These are phyloP conservation scores for Drosophila atripex DNA, from an alignment of 2,888 invertebrate genomes.

Conservation along the genomic window DNA sequence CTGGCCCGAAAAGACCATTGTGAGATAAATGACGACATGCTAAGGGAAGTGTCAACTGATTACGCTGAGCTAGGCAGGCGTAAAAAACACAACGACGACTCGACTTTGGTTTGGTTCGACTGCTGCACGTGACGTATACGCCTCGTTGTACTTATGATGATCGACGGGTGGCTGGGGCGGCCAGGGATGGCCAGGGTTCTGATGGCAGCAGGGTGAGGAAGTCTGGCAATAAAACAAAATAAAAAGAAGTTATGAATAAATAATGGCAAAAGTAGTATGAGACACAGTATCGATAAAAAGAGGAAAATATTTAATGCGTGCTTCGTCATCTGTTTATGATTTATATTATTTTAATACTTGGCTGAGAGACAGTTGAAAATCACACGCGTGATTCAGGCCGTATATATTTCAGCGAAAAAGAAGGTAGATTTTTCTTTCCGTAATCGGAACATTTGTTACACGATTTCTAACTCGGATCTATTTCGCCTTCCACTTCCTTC, in stretches of 20 bases:
- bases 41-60: constrained; percentile 78
- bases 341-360: constrained; percentile 72
- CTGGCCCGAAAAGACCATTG: constrained; percentile 38
- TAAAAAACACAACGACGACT: constrained; percentile 52
- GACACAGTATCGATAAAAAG: constrained; percentile 27
- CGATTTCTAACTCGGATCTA: constrained; percentile 29
- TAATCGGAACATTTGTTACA: constrained; percentile 61
- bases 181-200: background rate
- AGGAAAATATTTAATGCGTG: constrained; percentile 29
- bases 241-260: constrained; percentile 78
- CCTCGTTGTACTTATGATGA: constrained; percentile 73
- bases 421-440: constrained; percentile 29
- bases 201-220: background rate
- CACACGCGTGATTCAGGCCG: background rate
- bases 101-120: constrained; percentile 37
- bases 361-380: constrained; percentile 33
- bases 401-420: background rate
- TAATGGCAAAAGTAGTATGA: constrained; percentile 67
- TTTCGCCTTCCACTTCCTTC: background rate
- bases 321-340: constrained; percentile 75
- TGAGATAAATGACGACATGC: constrained; percentile 76
- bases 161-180: constrained; percentile 13
- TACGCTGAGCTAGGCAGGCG: constrained; percentile 77
- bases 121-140: constrained; percentile 76
- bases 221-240: constrained; percentile 71